Percentiles rank a stretch among this genome's conserved stretches.
These are phyloP conservation scores for Acanthornis magna DNA, from an alignment of 2,797 vertebrate genomes.

Conservation along the genomic window DNA sequence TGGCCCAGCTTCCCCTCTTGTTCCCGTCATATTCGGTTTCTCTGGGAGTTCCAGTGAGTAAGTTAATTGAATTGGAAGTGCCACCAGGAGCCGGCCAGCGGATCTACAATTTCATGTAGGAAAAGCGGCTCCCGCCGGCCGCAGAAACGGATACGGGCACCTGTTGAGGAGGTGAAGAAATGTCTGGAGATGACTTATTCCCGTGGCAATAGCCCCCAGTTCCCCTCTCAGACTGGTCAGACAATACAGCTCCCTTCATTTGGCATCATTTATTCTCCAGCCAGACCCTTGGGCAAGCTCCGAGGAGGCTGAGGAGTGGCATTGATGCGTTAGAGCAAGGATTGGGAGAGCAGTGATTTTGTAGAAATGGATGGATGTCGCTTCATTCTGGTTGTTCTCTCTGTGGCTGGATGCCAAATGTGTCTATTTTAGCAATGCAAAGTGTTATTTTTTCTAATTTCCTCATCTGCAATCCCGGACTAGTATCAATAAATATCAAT, in stretches of 20 bases:
- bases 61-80: slow-evolving; percentile 73
- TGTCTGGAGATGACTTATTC: slow-evolving; percentile 16
- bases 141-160: slow-evolving; percentile 55
- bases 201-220: neutral
- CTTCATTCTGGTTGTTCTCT: neutral
- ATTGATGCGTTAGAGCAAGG: neutral
- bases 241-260: neutral
- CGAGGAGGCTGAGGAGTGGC: neutral
- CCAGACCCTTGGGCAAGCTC: neutral
- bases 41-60: slow-evolving; percentile 63
- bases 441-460: neutral
- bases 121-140: slow-evolving; percentile 14
- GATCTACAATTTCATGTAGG: slow-evolving; percentile 58
- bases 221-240: neutral
- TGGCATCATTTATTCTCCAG: neutral
- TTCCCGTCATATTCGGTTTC: slow-evolving; percentile 72
- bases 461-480: neutral
- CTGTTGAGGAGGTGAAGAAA: slow-evolving; percentile 61
- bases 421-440: neutral
- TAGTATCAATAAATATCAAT: too few relatives aligned
- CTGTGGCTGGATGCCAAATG: neutral
- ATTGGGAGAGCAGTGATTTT: neutral
- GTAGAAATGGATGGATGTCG: fast-evolving
- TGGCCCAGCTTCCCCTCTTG: slow-evolving; percentile 69
- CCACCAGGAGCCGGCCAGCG: neutral